Evolutionary conservation across 2,888 invertebrate genomes (phyloP).

Genomic region (Drosophila fungiperda): DNA sequence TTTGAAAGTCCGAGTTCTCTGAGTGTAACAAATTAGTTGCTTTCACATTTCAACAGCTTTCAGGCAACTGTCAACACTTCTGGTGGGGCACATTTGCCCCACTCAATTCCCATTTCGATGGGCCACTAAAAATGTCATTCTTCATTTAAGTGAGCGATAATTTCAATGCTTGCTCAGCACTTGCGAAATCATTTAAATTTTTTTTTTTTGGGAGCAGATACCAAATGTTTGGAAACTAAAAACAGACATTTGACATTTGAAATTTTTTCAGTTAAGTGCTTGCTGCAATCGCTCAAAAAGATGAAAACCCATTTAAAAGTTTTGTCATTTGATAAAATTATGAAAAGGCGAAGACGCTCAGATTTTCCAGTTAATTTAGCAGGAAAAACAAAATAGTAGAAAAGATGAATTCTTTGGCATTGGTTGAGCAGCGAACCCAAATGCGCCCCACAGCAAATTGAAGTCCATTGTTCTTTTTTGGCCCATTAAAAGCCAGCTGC

Average conservation of each 20-base stretch:
- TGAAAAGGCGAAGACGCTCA: conserved; percentile 43
- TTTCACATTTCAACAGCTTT: conserved; percentile 68
- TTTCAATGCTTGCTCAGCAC: conserved; percentile 22
- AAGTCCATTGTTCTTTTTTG: conserved; percentile 73
- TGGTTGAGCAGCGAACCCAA: conserved; percentile 40
- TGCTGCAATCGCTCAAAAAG: conserved; percentile 73
- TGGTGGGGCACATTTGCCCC: conserved; percentile 14
- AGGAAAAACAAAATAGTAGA: conserved; percentile 11
- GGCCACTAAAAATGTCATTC: conserved; percentile 71
- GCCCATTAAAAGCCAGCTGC: conserved; percentile 50
- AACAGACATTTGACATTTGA: conserved; percentile 65
- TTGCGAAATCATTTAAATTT: conserved; percentile 50
- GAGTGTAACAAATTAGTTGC: conserved; percentile 55
- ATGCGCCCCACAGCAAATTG: conserved; percentile 59
- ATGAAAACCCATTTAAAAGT: conserved; percentile 66
- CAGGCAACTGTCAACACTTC: conserved; percentile 63
- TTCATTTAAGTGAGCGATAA: conserved; percentile 62
- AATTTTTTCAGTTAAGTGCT: conserved; percentile 57
- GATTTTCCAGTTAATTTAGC: conserved; percentile 60
- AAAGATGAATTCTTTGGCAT: conserved; percentile 21
- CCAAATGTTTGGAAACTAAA: conserved; percentile 14
- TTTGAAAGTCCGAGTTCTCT: conserved; percentile 26
- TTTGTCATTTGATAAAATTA: conserved; percentile 66
- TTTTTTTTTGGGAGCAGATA: conserved; percentile 1
- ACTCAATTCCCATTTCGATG: conserved; percentile 53